Base-by-base conservation (phyloP, 2,888 invertebrate genomes). In the Apodemia hepburni region DNA sequence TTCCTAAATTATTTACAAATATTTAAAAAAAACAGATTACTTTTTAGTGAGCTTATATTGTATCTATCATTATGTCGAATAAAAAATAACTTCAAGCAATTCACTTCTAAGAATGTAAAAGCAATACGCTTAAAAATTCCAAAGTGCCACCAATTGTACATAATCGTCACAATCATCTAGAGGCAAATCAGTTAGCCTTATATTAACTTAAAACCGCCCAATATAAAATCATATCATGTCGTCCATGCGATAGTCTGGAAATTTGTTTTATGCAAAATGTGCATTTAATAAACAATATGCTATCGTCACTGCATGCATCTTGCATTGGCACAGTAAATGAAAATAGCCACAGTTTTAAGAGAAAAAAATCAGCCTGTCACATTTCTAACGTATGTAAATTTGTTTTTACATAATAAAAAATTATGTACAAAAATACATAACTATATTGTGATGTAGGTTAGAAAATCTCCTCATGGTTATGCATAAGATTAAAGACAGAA, bases 141-240 rank as follows among this genome's bases (percentile, higher is more conserved):
- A 62, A 62, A 66, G 64, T 69, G 69, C 68, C 66, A 69, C 64
- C 68, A 82, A 81, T 79, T 78, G 80, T 65, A 63, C 57, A 38
- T 65, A 79, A 77, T 81, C 77, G 74, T 78, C 80, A 82, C 85
- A 85, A 85, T 86, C 82, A 85, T 85, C 81, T 80, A 84, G 85
- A 86, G 85, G 85, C 86, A 78, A 80, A 81, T 74, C 75, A 71
- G 71, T 77, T 76, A 77, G 60, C 81, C 82, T 81, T 82, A 78
- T 83, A 84, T 82, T 83, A 82, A 81, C 68, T 70, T 57, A 65
- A 62, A 69, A 76, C 81, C 81, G 80, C 78, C 73, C 71, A 76
- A 77, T 62, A 62, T 62, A 49, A 62, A 49, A 62, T 22, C 18
- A 6, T 58, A 47, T 35, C 27, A 54, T 45, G 45, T 45, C 45